Evolutionary conservation across 1,140 invertebrate species (phyloP).

Genomic region (Plodia interpunctella): DNA sequence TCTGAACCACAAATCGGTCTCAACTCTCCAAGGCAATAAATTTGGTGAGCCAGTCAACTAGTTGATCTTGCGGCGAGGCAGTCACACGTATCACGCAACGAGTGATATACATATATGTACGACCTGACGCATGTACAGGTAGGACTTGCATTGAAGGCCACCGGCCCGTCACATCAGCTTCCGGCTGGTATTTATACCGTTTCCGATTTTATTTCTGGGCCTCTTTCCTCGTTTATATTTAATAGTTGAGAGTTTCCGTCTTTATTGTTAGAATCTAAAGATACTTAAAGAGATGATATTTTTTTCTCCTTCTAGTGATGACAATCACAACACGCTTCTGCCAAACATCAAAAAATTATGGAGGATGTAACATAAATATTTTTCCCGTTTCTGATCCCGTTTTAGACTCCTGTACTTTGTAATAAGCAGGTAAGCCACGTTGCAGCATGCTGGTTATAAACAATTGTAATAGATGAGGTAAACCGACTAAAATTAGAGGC

Average conservation of each 20-base stretch:
- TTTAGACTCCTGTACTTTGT: constrained; percentile 8
- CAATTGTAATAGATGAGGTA: constrained; percentile 33
- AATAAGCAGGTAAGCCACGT: constrained; percentile 2
- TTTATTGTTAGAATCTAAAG: too few relatives aligned
- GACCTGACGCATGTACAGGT: constrained; percentile 1
- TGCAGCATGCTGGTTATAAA: constrained; percentile 22
- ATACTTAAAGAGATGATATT: too few relatives aligned
- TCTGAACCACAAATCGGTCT: too few relatives aligned
- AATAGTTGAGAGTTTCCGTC: too few relatives aligned
- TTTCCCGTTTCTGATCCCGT: constrained; percentile 6
- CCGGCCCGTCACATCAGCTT: neutral
- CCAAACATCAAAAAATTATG: too few relatives aligned
- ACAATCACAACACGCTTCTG: too few relatives aligned
- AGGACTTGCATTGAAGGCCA: neutral
- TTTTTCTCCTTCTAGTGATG: too few relatives aligned
- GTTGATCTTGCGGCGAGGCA: neutral
- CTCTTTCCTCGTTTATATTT: neutral
- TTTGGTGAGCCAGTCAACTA: neutral
- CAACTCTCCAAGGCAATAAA: too few relatives aligned
- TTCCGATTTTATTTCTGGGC: neutral
- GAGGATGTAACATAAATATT: too few relatives aligned
- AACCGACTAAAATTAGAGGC: constrained; percentile 24
- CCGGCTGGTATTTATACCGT: neutral
- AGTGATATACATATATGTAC: too few relatives aligned
- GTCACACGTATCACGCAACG: neutral